Conservation (phyloP, 30 jellyfish, hydroid and myxozoan genomes). For the Hydractinia symbiolongicarpus region DNA sequence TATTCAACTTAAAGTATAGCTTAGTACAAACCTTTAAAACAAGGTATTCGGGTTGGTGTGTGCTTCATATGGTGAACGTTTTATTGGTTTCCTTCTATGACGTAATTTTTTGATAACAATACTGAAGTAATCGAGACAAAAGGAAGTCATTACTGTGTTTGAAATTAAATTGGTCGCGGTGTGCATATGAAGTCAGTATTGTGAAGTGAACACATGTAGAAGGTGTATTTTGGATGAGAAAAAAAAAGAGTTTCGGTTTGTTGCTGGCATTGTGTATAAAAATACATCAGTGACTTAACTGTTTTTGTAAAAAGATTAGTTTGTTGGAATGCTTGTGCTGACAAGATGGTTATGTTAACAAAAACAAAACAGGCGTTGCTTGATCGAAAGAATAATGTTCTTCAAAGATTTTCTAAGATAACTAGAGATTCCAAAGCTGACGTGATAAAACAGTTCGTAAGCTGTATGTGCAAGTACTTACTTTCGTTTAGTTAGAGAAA, state of each 20-base stretch:
- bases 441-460: constrained; percentile 11
- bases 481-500: too few relatives aligned
- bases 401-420: background rate
- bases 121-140: too few relatives aligned
- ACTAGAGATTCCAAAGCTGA: background rate
- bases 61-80: too few relatives aligned
- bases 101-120: too few relatives aligned
- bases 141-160: too few relatives aligned
- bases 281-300: background rate
- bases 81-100: too few relatives aligned
- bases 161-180: too few relatives aligned
- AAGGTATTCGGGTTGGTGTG: too few relatives aligned
- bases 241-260: background rate
- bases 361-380: background rate
- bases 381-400: background rate
- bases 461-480: background rate
- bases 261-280: background rate
- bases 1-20: too few relatives aligned
- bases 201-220: too few relatives aligned
- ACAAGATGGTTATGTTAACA: constrained; percentile 8
- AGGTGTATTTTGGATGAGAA: background rate
- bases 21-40: too few relatives aligned
- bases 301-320: background rate
- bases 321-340: background rate
- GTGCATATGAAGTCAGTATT: too few relatives aligned